Percentiles rank a stretch among this genome's conserved stretches.
Conservation (phyloP, 1,140 invertebrate genomes). For the Scaptomyza hsui region DNA sequence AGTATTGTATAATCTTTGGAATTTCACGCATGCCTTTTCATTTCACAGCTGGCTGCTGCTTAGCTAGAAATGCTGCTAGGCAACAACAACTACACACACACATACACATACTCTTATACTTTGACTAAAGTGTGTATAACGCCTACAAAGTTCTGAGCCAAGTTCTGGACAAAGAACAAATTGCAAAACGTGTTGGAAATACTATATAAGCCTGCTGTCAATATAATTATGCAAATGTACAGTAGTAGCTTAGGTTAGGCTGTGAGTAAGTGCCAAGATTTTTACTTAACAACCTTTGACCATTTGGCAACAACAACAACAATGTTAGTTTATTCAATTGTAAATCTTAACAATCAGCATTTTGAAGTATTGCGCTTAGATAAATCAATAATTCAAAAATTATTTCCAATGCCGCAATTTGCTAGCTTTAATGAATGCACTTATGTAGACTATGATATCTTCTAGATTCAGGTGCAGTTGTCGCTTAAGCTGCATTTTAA, state of each 20-base stretch:
- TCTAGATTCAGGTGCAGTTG: too few relatives aligned
- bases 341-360: background rate
- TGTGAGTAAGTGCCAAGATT: conserved; percentile 28
- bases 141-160: conserved; percentile 35
- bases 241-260: conserved; percentile 1
- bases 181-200: conserved; percentile 57
- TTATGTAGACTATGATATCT: too few relatives aligned
- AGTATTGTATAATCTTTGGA: conserved; percentile 51
- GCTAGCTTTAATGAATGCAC: too few relatives aligned
- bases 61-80: conserved; percentile 25
- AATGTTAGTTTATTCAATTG: background rate
- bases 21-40: conserved; percentile 47
- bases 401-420: too few relatives aligned
- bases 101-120: background rate
- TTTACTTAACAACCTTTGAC: conserved; percentile 14
- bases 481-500: too few relatives aligned
- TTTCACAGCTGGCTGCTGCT: conserved; percentile 13
- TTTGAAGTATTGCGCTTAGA: too few relatives aligned
- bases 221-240: conserved; percentile 66
- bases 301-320: conserved; percentile 5
- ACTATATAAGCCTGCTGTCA: conserved; percentile 44
- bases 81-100: background rate
- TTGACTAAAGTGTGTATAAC: conserved; percentile 13
- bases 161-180: conserved; percentile 17
- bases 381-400: background rate